phyloP scores from a whole-genome alignment of 2,113 vertebrate genomes.

The Strix uralensis region DNA sequence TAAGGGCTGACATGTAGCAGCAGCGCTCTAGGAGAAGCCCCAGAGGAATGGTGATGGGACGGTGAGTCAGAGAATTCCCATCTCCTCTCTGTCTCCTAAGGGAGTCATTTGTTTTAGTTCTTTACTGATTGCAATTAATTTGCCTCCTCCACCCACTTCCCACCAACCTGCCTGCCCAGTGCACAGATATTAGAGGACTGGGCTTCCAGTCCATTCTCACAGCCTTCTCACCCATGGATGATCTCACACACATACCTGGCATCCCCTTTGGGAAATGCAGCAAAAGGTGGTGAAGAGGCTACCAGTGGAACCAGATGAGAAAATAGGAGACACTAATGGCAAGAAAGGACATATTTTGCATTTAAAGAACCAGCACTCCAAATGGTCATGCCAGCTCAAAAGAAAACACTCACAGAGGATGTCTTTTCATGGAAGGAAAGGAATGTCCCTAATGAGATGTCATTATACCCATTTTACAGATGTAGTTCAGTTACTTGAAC shows the following conservation, averaged over 20 bases:
- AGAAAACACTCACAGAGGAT: neutral
- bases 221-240: neutral
- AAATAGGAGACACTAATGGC: neutral
- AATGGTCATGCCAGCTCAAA: neutral
- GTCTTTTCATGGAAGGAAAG: neutral
- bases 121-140: constrained; percentile 34
- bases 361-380: neutral
- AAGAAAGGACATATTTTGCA: neutral
- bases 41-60: neutral
- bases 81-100: constrained; percentile 18
- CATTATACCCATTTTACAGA: neutral
- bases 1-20: neutral
- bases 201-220: neutral
- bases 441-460: neutral
- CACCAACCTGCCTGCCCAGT: neutral
- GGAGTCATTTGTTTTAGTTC: constrained; percentile 20
- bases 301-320: neutral
- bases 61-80: constrained; percentile 42
- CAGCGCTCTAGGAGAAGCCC: constrained; percentile 10
- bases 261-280: neutral
- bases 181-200: neutral
- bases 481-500: neutral
- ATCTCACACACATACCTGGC: neutral
- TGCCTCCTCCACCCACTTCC: neutral
- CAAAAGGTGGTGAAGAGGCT: neutral